Conservation (phyloP, 2,888 invertebrate genomes). For the Oxytorus armatus region DNA sequence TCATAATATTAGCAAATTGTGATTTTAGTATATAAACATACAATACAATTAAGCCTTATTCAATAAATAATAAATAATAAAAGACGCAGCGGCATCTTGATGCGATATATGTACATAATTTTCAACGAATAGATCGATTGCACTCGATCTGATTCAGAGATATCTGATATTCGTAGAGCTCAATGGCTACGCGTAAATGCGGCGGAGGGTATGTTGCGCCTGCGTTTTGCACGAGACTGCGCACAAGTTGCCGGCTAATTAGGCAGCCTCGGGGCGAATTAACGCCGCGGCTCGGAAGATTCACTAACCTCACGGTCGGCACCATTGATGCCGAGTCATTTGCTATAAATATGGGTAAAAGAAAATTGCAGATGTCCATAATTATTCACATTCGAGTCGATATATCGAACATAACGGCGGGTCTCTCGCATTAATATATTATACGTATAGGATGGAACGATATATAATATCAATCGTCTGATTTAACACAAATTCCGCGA, state of each 20-base stretch:
- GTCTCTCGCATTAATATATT: too few species aligned
- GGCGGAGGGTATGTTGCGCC: constrained; percentile 2
- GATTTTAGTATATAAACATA: too few species aligned
- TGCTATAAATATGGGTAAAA: constrained; percentile 27
- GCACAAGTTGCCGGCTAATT: constrained; percentile 60
- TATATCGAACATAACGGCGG: not conserved
- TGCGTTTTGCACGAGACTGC: constrained; percentile 37
- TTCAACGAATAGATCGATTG: too few species aligned
- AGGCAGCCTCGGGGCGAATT: constrained; percentile 77
- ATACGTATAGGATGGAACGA: not conserved
- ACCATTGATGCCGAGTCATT: constrained; percentile 29
- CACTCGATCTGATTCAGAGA: not conserved
- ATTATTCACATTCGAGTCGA: constrained; percentile 2
- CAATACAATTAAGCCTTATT: too few species aligned
- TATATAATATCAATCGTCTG: too few species aligned
- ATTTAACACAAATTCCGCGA: too few species aligned
- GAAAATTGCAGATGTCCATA: constrained; percentile 62
- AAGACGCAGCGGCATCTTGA: too few species aligned
- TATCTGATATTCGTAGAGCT: not conserved
- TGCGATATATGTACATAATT: not conserved
- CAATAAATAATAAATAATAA: too few species aligned
- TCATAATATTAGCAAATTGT: too few species aligned
- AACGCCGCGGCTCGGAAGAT: constrained; percentile 78
- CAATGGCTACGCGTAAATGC: not conserved
- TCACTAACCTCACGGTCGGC: constrained; percentile 10